Evolutionary conservation across 2,113 vertebrate species (phyloP), one percentile per base, ranked within the genome.

Genomic region (Lophotis ruficrista): DNA sequence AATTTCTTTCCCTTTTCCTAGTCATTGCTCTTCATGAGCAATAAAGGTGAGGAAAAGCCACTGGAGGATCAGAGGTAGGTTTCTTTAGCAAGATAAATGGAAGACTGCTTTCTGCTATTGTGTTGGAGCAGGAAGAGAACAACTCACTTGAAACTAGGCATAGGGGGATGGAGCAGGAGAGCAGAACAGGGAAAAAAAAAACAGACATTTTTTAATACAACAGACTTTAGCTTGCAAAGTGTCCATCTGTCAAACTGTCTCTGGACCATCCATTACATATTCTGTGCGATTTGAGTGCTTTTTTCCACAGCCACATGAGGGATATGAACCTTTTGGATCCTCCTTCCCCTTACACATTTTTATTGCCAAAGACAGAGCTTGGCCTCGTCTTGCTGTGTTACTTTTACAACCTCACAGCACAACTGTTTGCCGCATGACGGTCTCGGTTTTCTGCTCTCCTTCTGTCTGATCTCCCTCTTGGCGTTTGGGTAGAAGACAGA

Each of bases 381-480:
- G 90, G 77, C 76, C 83, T 68, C 10, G 1, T 90, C 83, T 83
- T 68, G 19, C 71, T 89, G 33, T 90, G 75, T 80, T 93, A 72
- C 64, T 91, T 90, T 58, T 93, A 25, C 86, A 78, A 9, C 41
- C 47, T 91, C 56, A 58, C 72, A 83, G 80, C 69, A 91, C 86
- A 89, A 60, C 43, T 87, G 60, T 73, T 90, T 22, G 41, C 80
- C 58, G 83, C 56, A 41, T 35, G 47, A 38, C 31, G 61, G 21
- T 64, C 60, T 93, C 57, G 57, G 77, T 89, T 90, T 96, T 68
- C 64, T 78, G 50, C 58, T 90, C 51, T 77, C 71, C 82, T 94
- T 89, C 73, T 90, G 85, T 79, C n/a, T 66, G 25, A 83, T 89
- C 79, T 95, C 82, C 82, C 75, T 72, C 90, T 90, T 35, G 2